These are phyloP conservation scores for Riptortus pedestris DNA, from an alignment of 1,140 invertebrate genomes.

Conservation along the genomic window DNA sequence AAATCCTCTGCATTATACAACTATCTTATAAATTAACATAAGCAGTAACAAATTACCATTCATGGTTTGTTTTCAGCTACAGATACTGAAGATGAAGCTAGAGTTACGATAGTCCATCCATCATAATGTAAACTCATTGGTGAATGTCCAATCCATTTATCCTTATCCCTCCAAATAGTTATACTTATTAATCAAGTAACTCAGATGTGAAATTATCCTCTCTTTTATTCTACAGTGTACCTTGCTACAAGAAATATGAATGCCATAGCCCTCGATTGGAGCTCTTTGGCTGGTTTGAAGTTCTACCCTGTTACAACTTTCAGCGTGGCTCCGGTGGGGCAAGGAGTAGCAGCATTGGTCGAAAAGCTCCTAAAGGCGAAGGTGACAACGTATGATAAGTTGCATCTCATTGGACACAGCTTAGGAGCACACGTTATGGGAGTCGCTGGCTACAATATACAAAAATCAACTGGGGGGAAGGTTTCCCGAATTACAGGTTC, in stretches of 20 bases:
- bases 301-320: constrained; percentile 19
- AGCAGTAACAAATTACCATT: no score
- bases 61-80: no score
- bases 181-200: no score
- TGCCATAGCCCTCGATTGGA: constrained; percentile 22
- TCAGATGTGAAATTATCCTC: no score
- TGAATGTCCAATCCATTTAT: no score
- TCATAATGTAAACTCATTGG: no score
- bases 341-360: constrained; percentile 3
- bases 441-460: constrained; percentile 48
- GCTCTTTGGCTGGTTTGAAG: constrained; percentile 1
- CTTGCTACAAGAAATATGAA: background rate
- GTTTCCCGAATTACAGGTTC: constrained; percentile 44
- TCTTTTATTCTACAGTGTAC: constrained; percentile 16
- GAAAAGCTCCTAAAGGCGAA: constrained; percentile 7
- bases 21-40: no score
- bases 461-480: background rate
- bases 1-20: no score
- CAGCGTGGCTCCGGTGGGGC: constrained; percentile 13
- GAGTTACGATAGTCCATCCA: no score
- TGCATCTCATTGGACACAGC: constrained; percentile 74
- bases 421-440: constrained; percentile 73
- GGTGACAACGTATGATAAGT: constrained; percentile 35
- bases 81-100: no score
- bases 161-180: no score